Evolutionary conservation across 2,888 invertebrate species (phyloP).

Genomic region (Eupithecia subumbrata): DNA sequence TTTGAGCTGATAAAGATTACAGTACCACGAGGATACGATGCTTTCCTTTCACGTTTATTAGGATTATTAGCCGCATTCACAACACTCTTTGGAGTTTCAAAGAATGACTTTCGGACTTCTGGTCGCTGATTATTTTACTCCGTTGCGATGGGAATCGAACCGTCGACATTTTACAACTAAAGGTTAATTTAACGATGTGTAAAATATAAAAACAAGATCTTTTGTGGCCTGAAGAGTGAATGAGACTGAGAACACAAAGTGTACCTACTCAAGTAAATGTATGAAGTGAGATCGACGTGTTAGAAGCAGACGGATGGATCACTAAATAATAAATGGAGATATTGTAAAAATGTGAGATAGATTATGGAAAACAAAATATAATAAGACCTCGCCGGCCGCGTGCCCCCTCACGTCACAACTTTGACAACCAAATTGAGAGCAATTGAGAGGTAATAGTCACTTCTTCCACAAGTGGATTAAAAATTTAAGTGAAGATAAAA

Average conservation of each 20-base stretch:
- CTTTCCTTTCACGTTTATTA: too few species aligned
- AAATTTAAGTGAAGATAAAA: too few species aligned
- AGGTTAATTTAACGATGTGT: conserved; percentile 22
- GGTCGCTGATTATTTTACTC: neutral
- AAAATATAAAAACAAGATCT: conserved; percentile 11
- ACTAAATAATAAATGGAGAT: neutral
- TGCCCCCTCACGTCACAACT: conserved; percentile 15
- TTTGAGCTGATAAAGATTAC: neutral
- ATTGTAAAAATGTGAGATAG: conserved; percentile 11
- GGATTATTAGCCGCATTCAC: neutral
- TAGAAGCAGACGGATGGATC: conserved; percentile 11
- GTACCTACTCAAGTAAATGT: neutral
- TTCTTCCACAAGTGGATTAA: too few species aligned
- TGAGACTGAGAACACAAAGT: neutral
- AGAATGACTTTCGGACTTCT: neutral
- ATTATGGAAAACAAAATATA: neutral
- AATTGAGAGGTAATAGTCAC: too few species aligned
- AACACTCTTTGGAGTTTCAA: neutral
- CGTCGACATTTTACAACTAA: conserved; percentile 29
- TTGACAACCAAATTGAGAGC: neutral
- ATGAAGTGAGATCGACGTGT: neutral
- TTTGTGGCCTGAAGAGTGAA: neutral
- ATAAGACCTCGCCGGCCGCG: conserved; percentile 13
- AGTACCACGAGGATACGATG: neutral
- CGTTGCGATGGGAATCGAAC: conserved; percentile 29